phyloP scores from a whole-genome alignment of 2,113 vertebrate species.

The Gavialis gangeticus region DNA sequence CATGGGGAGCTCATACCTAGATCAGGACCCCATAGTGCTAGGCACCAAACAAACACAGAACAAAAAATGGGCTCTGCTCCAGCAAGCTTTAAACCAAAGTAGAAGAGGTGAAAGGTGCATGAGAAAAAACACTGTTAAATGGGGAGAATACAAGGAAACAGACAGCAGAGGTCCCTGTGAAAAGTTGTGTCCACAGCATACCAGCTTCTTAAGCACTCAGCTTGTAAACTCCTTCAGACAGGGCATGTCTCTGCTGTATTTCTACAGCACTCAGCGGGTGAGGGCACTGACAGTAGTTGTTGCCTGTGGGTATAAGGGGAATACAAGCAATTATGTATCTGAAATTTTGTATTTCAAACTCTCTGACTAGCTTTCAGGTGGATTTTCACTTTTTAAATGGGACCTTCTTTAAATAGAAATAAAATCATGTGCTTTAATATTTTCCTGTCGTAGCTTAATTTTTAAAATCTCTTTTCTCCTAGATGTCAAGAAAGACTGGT shows the following conservation, averaged over 20 bases:
- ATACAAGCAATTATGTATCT: background rate
- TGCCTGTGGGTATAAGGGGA: background rate
- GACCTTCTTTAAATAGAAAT: background rate
- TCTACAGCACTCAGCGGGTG: background rate
- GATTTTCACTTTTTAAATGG: rapidly evolving
- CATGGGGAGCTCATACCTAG: background rate
- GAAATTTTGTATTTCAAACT: background rate
- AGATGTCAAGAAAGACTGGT: slow-evolving; percentile 99
- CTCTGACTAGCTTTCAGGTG: rapidly evolving
- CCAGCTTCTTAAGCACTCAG: background rate
- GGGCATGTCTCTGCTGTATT: background rate
- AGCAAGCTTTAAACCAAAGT: background rate
- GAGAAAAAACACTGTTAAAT: too few species aligned
- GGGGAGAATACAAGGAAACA: background rate
- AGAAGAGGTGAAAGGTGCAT: background rate
- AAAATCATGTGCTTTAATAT: background rate
- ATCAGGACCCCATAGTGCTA: too few species aligned
- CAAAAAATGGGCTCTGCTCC: background rate
- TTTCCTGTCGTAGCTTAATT: background rate
- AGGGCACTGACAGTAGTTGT: background rate
- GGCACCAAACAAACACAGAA: background rate
- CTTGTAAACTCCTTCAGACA: background rate
- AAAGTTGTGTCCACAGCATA: background rate
- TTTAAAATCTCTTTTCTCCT: slow-evolving; percentile 31
- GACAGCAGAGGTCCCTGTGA: background rate